phyloP scores from a whole-genome alignment of 2,113 vertebrate species.

The Sphyrna mokarran region DNA sequence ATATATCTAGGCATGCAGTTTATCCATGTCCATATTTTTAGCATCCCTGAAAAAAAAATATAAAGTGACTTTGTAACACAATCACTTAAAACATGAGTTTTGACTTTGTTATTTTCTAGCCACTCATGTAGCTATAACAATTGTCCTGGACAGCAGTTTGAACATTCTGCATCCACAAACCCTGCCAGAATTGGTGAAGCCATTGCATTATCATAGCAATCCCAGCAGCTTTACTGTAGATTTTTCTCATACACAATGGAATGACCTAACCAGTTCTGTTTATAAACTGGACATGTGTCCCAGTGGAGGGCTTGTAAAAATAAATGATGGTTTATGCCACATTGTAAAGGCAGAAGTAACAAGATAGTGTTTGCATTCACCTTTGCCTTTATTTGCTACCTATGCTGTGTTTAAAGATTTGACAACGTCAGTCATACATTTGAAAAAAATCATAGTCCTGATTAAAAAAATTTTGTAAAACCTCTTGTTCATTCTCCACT shows the following conservation, averaged over 20 bases:
- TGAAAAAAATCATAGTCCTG: background rate
- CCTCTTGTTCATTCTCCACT: background rate
- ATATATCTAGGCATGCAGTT: background rate
- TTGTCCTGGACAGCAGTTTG: background rate
- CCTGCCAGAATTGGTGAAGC: background rate
- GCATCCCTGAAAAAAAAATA: no score
- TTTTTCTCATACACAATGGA: background rate
- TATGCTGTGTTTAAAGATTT: background rate
- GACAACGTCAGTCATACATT: background rate
- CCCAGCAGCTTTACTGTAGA: background rate
- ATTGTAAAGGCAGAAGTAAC: background rate
- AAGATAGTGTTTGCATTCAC: background rate
- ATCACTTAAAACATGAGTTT: background rate
- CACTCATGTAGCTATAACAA: background rate
- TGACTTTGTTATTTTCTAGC: background rate
- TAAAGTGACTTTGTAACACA: background rate
- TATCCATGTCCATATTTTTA: background rate
- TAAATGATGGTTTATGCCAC: background rate
- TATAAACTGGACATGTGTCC: background rate
- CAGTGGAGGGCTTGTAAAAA: background rate
- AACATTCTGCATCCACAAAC: background rate
- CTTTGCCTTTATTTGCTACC: background rate
- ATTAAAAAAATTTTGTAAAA: background rate
- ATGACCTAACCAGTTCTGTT: background rate
- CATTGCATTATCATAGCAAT: background rate